Evolutionary conservation across 2,888 invertebrate species (phyloP), one percentile per base, ranked within the genome.

Genomic region (Heliconius erato): DNA sequence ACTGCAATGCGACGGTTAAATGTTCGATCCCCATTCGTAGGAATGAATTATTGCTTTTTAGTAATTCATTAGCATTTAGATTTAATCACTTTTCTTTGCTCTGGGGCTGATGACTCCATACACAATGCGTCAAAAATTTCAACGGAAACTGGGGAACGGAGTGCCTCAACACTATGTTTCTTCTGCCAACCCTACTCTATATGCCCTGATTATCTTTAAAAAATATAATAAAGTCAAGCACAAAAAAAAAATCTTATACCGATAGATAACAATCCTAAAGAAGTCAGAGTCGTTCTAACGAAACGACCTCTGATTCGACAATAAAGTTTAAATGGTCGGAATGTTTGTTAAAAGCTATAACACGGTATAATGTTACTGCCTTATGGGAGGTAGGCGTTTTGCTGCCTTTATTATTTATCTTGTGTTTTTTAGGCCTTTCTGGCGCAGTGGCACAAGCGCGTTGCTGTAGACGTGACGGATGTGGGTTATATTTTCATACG

Each of bases 341-440:
- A 77, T 83, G 80, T 81, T 83, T 81, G 80, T 79, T 69, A 80
- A 74, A 40, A 74, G 59, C 80, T 26, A 74, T 83, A 76, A 83
- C 76, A 63, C 49, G 74, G 69, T 74, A 74, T 79, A 82, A 82
- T 49, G 68, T 49, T 67, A 74, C 44, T 67, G 44, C 49, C 72
- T 82, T 54, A 68, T 74, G 81, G 67, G 65, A 49, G 77, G 79
- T 35, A 32, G 67, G 19, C 63, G 28, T 28, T 77, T 77, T 59
- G 59, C 35, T 68, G 69, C 63, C 67, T 79, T 44, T 63, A 79
- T 72, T 63, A 49, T 71, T 79, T 1, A 59, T 72, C 7, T 7
- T 23, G 23, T 3, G 14, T 63, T 63, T 63, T 40, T 9, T 11
- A n/a, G 26, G 28, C 16, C 7, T 9, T 19, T 14, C 2, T 32